Conservation (phyloP, 2,113 vertebrate genomes). For the Bos taurus region ARS-UCD2.0 NC_037356.1:16474501-16475000, state of each 20-base stretch:
- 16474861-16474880: constrained; percentile 55
- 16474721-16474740: constrained; percentile 32
- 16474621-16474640: not conserved
- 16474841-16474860: constrained; percentile 40
- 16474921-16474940: constrained; percentile 65
- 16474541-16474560: not conserved
- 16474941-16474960: constrained; percentile 56
- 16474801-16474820: constrained; percentile 49
- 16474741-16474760: constrained; percentile 16
- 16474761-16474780: not conserved
- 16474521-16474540: not conserved
- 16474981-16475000: not conserved
- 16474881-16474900: constrained; percentile 30
- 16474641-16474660: too few relatives aligned
- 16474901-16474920: constrained; percentile 64
- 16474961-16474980: not conserved
- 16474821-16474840: constrained; percentile 47
- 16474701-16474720: not conserved
- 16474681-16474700: not conserved
- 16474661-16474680: not conserved
- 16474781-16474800: constrained; percentile 38
- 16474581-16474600: not conserved
- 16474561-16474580: not conserved
- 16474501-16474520: not conserved
- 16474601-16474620: not conserved